These are phyloP conservation scores for Coecobrya sp. DNA, from an alignment of 2,888 invertebrate species.

Conservation along the genomic window DNA sequence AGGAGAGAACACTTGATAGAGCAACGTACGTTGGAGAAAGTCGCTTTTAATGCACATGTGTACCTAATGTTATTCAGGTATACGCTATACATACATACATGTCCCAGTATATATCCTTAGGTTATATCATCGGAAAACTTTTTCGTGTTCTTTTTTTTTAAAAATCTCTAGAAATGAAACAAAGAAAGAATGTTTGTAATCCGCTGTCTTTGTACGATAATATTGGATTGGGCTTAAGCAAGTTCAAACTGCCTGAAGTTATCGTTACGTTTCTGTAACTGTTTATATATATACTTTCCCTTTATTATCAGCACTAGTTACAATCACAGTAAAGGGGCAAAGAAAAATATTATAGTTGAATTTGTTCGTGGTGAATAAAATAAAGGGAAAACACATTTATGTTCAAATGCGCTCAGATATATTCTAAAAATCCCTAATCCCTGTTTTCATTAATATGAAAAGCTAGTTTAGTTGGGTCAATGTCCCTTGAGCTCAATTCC, in stretches of 20 bases:
- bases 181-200: constrained; percentile 13
- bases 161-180: constrained; percentile 5
- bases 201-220: neutral
- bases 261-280: neutral
- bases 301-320: neutral
- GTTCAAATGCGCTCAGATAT: constrained; percentile 14
- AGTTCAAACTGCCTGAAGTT: constrained; percentile 22
- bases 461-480: constrained; percentile 39
- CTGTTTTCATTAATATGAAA: constrained; percentile 56
- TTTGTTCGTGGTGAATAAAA: neutral
- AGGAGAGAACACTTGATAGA: neutral
- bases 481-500: constrained; percentile 50
- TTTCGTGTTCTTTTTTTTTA: constrained; percentile 8
- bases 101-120: neutral
- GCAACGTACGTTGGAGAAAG: neutral
- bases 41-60: neutral
- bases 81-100: neutral
- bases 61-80: neutral
- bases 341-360: neutral
- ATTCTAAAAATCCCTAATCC: constrained; percentile 46
- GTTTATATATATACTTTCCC: neutral
- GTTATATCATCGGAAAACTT: neutral
- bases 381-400: neutral
- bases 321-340: neutral
- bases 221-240: constrained; percentile 28